Evolutionary conservation across 2,888 invertebrate genomes (phyloP), one percentile per base, ranked within the genome.

Genomic region (Philereme vetulata): DNA sequence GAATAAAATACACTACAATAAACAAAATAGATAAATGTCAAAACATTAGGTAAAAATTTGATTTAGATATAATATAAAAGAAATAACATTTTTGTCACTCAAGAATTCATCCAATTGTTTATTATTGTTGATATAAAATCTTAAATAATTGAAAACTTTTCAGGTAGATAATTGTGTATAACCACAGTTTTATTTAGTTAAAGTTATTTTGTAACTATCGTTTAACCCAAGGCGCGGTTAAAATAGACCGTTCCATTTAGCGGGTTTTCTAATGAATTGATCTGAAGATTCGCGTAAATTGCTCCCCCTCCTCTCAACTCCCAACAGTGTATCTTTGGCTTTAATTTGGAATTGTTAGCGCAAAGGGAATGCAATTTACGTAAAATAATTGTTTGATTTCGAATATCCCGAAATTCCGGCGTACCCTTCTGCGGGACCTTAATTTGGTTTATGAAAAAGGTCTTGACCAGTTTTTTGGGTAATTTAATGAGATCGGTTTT

Each of bases 301-400:
- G 84, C 86, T 65, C 72, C 64, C 55, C 54, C 43, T 52, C 51
- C 57, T 55, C 70, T 60, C 48, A 35, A 58, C 64, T 64, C 71
- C 73, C 73, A 64, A 66, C 80, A 81, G 82, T 87, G 88, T 90
- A 89, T 90, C 87, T 88, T 88, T 58, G 54, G 85, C 85, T 86
- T 90, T 89, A 90, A 91, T 91, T 91, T 90, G 85, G 88, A 90
- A 90, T 86, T 90, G 89, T 90, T 88, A 88, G 84, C 84, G 86
- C 81, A 85, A 86, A 88, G 85, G 88, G 87, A 88, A 88, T 90
- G 90, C 89, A 90, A 91, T 91, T 90, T 91, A 88, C 84, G 86
- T 86, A 81, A 88, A 88, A 90, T 90, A 90, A 90, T 90, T 90
- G 88, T 90, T 89, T 87, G 90, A 90, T 88, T 90, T 86, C 82